A percentile compares a stretch with the other conserved stretches of the same genome.
phyloP scores from a whole-genome alignment of 2,888 invertebrate genomes.

The Drosophila kambysellisi region DNA sequence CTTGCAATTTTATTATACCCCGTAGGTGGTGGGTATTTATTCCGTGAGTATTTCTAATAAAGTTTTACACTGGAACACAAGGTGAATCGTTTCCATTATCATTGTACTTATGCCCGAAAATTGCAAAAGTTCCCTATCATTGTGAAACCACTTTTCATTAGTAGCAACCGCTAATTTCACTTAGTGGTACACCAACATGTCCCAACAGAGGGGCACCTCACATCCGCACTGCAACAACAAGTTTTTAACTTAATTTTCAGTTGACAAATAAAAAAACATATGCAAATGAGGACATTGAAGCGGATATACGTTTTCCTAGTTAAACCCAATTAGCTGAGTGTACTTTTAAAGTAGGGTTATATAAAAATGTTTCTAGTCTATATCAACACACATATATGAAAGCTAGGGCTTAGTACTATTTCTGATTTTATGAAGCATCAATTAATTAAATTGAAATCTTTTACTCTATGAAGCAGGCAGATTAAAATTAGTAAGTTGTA shows the following conservation, averaged over 20 bases:
- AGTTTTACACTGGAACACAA: slow-evolving; percentile 21
- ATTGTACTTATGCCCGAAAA: slow-evolving; percentile 49
- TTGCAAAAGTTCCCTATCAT: slow-evolving; percentile 57
- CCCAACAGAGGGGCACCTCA: slow-evolving; percentile 43
- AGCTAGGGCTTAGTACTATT: background rate
- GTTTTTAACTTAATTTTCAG: slow-evolving; percentile 59
- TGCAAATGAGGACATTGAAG: slow-evolving; percentile 11
- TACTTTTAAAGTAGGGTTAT: background rate
- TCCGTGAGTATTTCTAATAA: slow-evolving; percentile 25
- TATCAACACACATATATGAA: background rate
- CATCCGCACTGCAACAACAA: slow-evolving; percentile 30
- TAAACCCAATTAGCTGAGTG: background rate
- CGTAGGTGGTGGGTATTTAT: background rate
- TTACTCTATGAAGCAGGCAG: background rate
- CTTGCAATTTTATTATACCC: background rate
- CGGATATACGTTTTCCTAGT: background rate
- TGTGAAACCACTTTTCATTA: slow-evolving; percentile 75
- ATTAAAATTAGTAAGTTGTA: background rate
- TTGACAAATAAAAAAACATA: slow-evolving; percentile 20
- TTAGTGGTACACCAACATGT: slow-evolving; percentile 74
- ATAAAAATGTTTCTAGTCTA: background rate
- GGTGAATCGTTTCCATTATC: slow-evolving; percentile 39
- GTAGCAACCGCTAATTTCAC: slow-evolving; percentile 80
- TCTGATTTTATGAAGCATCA: background rate
- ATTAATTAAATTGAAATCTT: too few species aligned